Base-by-base conservation (phyloP, 2,888 invertebrate species). In the Eristalinus sepulchralis region DNA sequence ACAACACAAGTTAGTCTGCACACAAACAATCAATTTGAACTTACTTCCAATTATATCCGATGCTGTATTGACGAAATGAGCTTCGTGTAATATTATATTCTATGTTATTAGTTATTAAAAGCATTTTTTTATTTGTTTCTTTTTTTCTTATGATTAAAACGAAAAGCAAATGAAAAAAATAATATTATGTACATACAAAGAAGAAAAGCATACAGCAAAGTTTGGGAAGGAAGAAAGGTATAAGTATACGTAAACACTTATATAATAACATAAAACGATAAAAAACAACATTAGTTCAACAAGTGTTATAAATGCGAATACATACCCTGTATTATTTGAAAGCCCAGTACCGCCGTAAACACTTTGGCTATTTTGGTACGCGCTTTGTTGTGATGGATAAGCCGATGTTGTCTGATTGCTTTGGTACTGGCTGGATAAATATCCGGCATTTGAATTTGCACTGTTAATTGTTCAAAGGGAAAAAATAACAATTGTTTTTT, bases 351-450 rank as follows among this genome's bases (percentile, higher is more conserved):
- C 91, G 88, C 92, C 93, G 90, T 93, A 93, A 82, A 93, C 92
- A 90, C 91, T 93, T 90, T 93, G 93, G 90, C 90, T 93, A 89
- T 91, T 91, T 90, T 93, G 93, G 90, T 93, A 93, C 88, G 92
- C 92, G 91, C 91, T 92, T 90, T 92, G 93, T 88, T 93, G 92
- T 88, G 93, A 91, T 90, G 91, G 92, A 89, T 92, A 93, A 88
- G 91, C 91, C 89, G 92, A 92, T 87, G 92, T 90, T 84, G 89
- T 89, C 88, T 89, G 90, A 88, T 89, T 89, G 87, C 88, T 89
- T 88, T 89, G 90, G 89, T 90, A 90, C 88, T 89, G 90, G 88
- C 88, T 90, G 76, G 90, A 89, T 88, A 93, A 91, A 90, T 93
- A 93, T 89, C 92, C 93, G 89, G 92, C 90, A 91, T 91, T 93